phyloP scores from a whole-genome alignment of 1,140 invertebrate species.

The Monomorium pharaonis region DNA sequence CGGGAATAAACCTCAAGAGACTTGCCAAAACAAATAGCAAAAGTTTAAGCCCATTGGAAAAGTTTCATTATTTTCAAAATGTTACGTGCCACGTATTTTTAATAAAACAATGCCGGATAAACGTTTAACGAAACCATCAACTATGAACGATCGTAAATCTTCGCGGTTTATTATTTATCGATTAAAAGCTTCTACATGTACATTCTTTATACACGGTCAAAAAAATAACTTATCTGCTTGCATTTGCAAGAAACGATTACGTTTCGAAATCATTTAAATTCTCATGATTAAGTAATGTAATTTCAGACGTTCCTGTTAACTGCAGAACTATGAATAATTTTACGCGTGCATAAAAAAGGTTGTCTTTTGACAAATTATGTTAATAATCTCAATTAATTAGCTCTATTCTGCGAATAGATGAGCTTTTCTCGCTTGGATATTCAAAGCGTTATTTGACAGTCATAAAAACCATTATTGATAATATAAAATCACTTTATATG shows the following conservation, averaged over 20 bases:
- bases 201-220: background rate
- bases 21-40: slow-evolving; percentile 63
- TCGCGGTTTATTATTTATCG: background rate
- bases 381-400: background rate
- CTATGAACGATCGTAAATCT: background rate
- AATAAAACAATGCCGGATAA: slow-evolving; percentile 58
- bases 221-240: background rate
- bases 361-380: background rate
- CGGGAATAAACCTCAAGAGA: slow-evolving; percentile 3
- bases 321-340: background rate
- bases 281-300: background rate
- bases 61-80: slow-evolving; percentile 70
- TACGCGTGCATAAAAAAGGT: background rate
- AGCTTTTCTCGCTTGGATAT: background rate
- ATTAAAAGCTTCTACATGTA: background rate
- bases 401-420: background rate
- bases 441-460: background rate
- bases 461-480: no score
- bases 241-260: background rate
- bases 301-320: background rate
- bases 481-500: no score
- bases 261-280: background rate
- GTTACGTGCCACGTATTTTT: slow-evolving; percentile 65
- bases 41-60: slow-evolving; percentile 56
- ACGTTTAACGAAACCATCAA: background rate